Evolutionary conservation across 1,140 invertebrate genomes (phyloP), one percentile per base, ranked within the genome.

Genomic region (Aleiodes sp.): DNA sequence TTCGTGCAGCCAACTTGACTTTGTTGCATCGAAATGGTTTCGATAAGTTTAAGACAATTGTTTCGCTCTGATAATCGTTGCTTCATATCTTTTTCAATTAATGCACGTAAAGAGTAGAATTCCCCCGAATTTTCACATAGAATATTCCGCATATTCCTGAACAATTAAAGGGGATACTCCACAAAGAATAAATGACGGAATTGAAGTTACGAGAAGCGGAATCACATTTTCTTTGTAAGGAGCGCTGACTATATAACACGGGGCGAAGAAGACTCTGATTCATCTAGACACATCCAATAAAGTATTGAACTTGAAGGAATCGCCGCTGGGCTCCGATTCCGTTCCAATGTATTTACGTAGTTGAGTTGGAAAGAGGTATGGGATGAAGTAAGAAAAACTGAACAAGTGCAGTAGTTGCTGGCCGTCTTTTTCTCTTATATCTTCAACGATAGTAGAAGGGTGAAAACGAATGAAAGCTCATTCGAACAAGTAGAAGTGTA

Each of bases 271-370:
- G 46, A 52, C 10, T 52, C 21, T 8, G 9, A 52, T 52, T 21
- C 10, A 21, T 52, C 46, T 52, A 21, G 46, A 52, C 46, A 16
- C 16, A 52, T 52, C 46, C 46, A 52, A 52, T 52, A 52, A 52
- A 24, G 46, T 24, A 52, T 52, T 52, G 21, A 52, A 52, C 46
- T 52, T 21, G 16, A 24, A 21, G 16, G 10, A 52, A 52, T 52
- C 46, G 46, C 46, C 46, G 21, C 46, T 52, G 46, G 46, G 46
- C 46, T 52, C 26, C 46, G 39, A 43, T 43, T 43, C 46, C 46
- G 19, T 12, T 52, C 46, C 46, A 52, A 16, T 24, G 46, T 52
- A 52, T 52, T 52, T 52, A 16, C 46, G 46, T 52, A 52, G 46
- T 24, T 52, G 46, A 52, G 21, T 8, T 52, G 21, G 26, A 21